Percentiles rank a stretch among this genome's conserved stretches.
Conservation (phyloP, 2,113 vertebrate species). For the Sitta europaea region DNA sequence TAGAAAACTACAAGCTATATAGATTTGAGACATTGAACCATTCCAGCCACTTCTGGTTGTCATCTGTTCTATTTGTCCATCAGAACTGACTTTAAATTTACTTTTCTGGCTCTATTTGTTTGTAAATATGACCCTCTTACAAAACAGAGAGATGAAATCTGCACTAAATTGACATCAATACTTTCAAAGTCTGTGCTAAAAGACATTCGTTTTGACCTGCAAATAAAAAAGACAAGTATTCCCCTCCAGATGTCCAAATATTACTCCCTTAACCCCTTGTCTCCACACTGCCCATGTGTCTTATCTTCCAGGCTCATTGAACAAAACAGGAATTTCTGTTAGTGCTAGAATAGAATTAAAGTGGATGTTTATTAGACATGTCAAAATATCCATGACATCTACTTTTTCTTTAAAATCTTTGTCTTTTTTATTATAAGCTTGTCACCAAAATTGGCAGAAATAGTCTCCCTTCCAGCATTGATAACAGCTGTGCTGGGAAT, state of each 20-base stretch:
- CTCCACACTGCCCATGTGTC: not conserved
- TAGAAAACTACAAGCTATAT: not conserved
- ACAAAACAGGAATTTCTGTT: not conserved
- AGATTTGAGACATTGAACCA: not conserved
- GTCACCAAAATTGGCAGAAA: not conserved
- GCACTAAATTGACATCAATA: not conserved
- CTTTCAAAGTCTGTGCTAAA: not conserved
- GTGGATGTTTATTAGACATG: not conserved
- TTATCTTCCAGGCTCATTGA: not conserved
- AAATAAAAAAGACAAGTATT: not conserved
- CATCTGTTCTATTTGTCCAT: not conserved
- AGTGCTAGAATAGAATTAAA: not conserved
- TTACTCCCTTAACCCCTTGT: not conserved
- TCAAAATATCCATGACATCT: not conserved
- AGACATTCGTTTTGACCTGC: not conserved
- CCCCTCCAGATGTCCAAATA: not conserved
- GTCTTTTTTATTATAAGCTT: not conserved
- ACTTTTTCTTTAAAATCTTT: not conserved
- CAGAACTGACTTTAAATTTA: not conserved
- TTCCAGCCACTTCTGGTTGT: not conserved
- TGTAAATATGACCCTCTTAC: not conserved
- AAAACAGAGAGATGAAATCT: not conserved
- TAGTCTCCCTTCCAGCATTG: not conserved
- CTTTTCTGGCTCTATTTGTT: not conserved
- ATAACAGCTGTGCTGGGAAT: not conserved